Conservation (phyloP, 2,113 vertebrate species). For the Progne subis region DNA sequence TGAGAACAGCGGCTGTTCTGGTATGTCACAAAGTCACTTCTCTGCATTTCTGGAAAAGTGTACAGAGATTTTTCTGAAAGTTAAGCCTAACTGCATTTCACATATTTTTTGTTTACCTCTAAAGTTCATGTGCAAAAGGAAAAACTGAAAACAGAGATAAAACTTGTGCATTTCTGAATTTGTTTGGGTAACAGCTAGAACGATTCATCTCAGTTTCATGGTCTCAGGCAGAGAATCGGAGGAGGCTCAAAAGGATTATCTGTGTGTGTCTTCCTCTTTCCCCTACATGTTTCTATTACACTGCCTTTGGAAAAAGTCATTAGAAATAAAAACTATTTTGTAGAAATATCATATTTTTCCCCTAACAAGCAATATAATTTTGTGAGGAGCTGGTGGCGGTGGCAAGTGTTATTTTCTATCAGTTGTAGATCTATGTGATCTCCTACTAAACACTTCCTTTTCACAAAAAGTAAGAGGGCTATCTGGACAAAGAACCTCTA, state of each 20-base stretch:
- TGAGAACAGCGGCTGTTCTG: neutral
- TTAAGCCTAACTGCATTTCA: neutral
- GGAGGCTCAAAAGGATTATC: neutral
- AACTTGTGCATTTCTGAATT: neutral
- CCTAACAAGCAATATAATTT: neutral
- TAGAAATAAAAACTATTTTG: neutral
- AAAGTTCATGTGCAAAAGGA: neutral
- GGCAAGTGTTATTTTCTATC: neutral
- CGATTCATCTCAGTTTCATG: neutral
- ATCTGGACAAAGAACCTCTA: neutral
- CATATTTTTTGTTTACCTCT: neutral
- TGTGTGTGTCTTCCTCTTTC: neutral
- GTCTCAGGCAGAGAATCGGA: neutral
- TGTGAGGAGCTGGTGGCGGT: fast-evolving
- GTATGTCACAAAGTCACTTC: neutral
- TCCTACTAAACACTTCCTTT: neutral
- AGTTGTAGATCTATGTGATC: neutral
- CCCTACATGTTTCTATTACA: neutral
- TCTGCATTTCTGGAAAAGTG: neutral
- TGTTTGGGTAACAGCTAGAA: neutral
- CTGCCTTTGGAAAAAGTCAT: neutral
- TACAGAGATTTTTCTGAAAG: neutral
- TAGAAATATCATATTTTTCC: neutral
- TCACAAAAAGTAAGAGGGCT: neutral
- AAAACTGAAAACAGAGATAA: neutral